Base-by-base conservation (phyloP, 2,113 vertebrate genomes). In the Psammodynastes pulverulentus region DNA sequence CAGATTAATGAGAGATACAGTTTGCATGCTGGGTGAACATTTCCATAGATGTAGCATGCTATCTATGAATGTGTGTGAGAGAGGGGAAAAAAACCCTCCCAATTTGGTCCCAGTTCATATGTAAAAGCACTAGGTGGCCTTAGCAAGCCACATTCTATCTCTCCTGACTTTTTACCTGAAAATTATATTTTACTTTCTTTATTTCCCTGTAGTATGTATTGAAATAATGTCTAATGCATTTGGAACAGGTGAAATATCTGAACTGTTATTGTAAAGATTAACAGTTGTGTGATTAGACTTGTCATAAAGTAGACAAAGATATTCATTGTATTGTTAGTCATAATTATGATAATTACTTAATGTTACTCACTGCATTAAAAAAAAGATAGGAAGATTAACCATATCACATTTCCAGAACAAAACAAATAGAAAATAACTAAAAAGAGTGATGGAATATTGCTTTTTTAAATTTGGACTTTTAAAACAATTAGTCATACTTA, bases 101-200 rank as follows among this genome's bases (percentile, higher is more conserved):
- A n/a, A 34, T 58, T 53, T 34, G 48, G 13, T 62, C 79, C 85
- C 46, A 92, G 53, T 86, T 92, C 91, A 89, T 17, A 24, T 45
- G 9, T 86, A 45, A 86, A 21, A 86, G 85, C 88, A 89, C 88
- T 92, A 86, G 88, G 17, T 92, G 91, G 91, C 91, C 91, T 92
- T 92, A 92, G 88, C 79, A 89, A 62, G 79, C 88, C 23, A 89
- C 58, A 3, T 85, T 49, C 15, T 85, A 9, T 39, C n/a, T 84
- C 62, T 21, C 24, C 53, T 48, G 24, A 24, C 21, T 24, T 19
- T 87, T 88, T 79, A 84, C 84, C 79, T 49, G 21, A 21, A n/a
- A 85, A 58, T 58, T 21, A 84, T 92, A 51, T 26, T 84, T n/a
- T 89, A 48, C n/a, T 45, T 86, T 89, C 23, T 23, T 46, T 62